phyloP scores from a whole-genome alignment of 2,888 invertebrate genomes.

The Spodoptera littoralis region DNA sequence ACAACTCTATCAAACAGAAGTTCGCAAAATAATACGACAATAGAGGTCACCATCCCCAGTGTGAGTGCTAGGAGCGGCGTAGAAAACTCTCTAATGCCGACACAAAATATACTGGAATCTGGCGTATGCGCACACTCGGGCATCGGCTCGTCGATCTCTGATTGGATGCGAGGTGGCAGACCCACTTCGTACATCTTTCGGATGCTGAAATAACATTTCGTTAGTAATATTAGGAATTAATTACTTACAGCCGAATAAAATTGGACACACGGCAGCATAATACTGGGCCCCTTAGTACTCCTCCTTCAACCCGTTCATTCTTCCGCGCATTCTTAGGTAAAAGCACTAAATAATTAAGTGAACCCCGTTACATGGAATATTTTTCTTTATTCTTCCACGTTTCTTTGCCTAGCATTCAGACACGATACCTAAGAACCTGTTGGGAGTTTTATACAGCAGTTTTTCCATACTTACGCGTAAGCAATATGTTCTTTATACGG shows the following conservation, averaged over 20 bases:
- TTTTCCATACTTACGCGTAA: constrained; percentile 84
- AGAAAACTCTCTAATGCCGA: constrained; percentile 89
- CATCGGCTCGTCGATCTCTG: constrained; percentile 89
- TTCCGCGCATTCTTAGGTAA: too few species aligned
- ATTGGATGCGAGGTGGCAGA: constrained; percentile 87
- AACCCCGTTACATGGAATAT: too few species aligned
- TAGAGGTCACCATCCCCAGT: constrained; percentile 81
- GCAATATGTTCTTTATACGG: constrained; percentile 90
- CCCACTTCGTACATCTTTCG: constrained; percentile 89
- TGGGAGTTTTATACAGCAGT: too few species aligned
- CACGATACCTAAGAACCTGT: too few species aligned
- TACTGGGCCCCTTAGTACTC: too few species aligned
- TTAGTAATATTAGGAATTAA: too few species aligned
- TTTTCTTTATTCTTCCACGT: too few species aligned
- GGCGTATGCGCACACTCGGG: constrained; percentile 88
- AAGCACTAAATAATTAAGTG: too few species aligned
- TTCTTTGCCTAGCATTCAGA: too few species aligned
- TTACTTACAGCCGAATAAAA: too few species aligned
- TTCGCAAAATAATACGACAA: constrained; percentile 75
- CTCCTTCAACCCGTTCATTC: too few species aligned
- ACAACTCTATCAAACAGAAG: constrained; percentile 51
- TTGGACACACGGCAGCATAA: too few species aligned
- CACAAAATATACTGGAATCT: constrained; percentile 82
- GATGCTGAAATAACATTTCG: constrained; percentile 79
- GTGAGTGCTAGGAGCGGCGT: constrained; percentile 87